phyloP scores from a whole-genome alignment of 2,888 invertebrate species.

The Drosophila trichaetosa region DNA sequence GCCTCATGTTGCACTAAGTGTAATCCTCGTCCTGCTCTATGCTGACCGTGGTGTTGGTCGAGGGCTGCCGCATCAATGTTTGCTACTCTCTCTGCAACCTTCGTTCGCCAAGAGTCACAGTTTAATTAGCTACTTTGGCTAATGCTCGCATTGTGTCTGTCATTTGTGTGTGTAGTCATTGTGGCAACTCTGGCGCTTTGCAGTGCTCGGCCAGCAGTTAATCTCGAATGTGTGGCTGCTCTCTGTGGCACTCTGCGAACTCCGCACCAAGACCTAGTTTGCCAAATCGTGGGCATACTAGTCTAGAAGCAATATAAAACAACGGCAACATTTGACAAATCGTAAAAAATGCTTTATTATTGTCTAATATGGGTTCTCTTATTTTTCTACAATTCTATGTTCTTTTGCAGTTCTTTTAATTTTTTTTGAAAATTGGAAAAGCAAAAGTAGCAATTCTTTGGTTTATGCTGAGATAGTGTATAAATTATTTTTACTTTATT shows the following conservation, averaged over 20 bases:
- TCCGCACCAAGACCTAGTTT: background rate
- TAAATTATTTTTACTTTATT: background rate
- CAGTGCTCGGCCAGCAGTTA: background rate
- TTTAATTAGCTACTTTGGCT: slow-evolving; percentile 1
- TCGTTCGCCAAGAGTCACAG: background rate
- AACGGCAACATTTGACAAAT: too few species aligned
- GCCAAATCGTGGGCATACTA: background rate
- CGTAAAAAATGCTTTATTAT: background rate
- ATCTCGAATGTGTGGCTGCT: slow-evolving; percentile 9
- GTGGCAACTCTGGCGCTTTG: slow-evolving; percentile 11
- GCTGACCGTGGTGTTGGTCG: slow-evolving; percentile 4
- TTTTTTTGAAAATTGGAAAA: background rate
- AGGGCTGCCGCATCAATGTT: slow-evolving; percentile 29
- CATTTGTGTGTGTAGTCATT: slow-evolving; percentile 2
- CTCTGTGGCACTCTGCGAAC: background rate
- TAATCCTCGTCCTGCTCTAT: slow-evolving; percentile 1
- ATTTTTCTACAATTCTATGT: background rate
- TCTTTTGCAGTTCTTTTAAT: background rate
- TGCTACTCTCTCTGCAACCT: slow-evolving; percentile 26
- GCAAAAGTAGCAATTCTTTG: background rate
- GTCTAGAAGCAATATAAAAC: background rate
- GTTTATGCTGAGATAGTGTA: background rate
- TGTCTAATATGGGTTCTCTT: background rate
- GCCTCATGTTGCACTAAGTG: slow-evolving; percentile 2
- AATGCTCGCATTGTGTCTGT: background rate